These are phyloP conservation scores for Caloenas nicobarica DNA, from an alignment of 2,113 vertebrate species.

Conservation along the genomic window DNA sequence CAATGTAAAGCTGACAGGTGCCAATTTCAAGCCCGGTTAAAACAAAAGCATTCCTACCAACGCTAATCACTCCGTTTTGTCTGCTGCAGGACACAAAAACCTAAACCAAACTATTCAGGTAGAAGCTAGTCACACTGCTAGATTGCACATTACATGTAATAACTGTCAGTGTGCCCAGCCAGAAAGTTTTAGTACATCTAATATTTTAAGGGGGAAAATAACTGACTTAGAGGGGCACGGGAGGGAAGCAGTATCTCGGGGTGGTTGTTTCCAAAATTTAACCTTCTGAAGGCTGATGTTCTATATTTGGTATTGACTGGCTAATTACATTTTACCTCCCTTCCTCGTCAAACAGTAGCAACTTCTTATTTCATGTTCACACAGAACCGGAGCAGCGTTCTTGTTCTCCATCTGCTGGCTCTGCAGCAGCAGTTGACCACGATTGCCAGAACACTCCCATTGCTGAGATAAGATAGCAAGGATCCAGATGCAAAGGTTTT, in stretches of 20 bases:
- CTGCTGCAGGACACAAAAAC: neutral
- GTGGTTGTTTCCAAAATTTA: neutral
- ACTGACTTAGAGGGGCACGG: neutral
- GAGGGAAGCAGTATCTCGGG: neutral
- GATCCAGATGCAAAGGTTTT: neutral
- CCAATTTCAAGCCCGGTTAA: neutral
- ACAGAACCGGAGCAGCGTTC: neutral
- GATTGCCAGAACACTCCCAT: neutral
- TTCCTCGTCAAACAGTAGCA: neutral
- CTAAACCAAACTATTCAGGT: neutral
- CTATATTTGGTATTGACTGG: neutral
- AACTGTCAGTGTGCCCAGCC: neutral
- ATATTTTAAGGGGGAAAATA: neutral
- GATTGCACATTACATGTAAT: neutral
- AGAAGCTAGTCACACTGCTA: neutral
- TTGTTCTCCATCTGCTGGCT: conserved; percentile 51
- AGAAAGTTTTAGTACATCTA: neutral
- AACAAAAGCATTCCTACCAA: neutral
- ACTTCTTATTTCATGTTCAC: neutral
- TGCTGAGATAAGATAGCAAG: neutral
- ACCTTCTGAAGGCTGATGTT: neutral
- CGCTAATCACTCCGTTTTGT: neutral
- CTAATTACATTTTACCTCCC: neutral
- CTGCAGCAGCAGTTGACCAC: neutral
- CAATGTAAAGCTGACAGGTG: neutral